Percentiles rank a stretch among this genome's conserved stretches.
Evolutionary conservation across 2,888 invertebrate species (phyloP).

Genomic region (Scaeva pyrastri): DNA sequence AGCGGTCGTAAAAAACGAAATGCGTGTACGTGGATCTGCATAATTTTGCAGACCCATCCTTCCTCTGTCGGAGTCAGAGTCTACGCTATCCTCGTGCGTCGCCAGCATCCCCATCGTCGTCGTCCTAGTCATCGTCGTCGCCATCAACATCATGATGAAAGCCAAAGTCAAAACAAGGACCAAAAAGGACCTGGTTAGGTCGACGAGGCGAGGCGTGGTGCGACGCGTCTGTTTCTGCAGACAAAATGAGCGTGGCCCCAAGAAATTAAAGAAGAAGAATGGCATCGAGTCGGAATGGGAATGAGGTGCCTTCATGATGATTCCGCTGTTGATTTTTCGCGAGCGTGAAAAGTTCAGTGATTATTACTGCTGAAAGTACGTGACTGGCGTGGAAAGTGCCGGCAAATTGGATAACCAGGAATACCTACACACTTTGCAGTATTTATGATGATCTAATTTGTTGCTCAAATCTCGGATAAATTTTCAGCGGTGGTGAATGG

Average conservation of each 20-base stretch:
- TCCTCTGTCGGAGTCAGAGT: not conserved
- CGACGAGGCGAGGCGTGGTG: too few relatives aligned
- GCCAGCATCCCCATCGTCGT: not conserved
- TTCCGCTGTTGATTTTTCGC: slow-evolving; percentile 67
- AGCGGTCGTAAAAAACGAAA: slow-evolving; percentile 67
- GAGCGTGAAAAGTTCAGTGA: slow-evolving; percentile 82
- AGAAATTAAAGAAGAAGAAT: slow-evolving; percentile 17
- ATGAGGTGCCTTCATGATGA: not conserved
- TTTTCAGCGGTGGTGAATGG: slow-evolving; percentile 34
- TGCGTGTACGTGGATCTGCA: slow-evolving; percentile 76
- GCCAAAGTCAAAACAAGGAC: slow-evolving; percentile 61
- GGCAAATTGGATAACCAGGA: slow-evolving; percentile 78
- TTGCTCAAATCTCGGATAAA: slow-evolving; percentile 76
- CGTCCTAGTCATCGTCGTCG: not conserved
- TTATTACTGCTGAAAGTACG: slow-evolving; percentile 83
- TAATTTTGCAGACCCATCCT: slow-evolving; percentile 55
- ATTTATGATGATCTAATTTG: slow-evolving; percentile 77
- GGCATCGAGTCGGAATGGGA: not conserved
- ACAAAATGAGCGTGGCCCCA: slow-evolving; percentile 45
- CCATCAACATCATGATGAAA: slow-evolving; percentile 12
- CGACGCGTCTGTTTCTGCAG: slow-evolving; percentile 50
- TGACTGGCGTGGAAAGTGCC: slow-evolving; percentile 83
- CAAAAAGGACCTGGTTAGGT: slow-evolving; percentile 45
- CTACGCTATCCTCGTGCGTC: not conserved
- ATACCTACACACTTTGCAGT: slow-evolving; percentile 61